Base-by-base conservation (phyloP, 2,113 vertebrate species). In the Menura novaehollandiae region DNA sequence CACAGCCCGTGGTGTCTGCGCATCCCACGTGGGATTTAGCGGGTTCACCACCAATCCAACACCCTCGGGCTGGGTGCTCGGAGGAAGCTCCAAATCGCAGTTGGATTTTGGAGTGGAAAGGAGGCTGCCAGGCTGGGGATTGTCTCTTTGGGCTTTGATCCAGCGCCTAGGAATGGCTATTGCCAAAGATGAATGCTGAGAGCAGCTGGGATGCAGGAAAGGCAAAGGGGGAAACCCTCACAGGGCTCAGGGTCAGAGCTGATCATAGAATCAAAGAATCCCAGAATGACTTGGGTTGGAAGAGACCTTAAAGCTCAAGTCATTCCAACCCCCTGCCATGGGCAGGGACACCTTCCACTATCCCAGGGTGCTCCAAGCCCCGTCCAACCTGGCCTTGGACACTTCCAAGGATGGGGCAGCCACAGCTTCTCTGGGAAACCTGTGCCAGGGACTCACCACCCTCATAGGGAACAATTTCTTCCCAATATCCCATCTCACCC, bases 391-490 rank as follows among this genome's bases (percentile, higher is more conserved):
- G 46, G 20, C 7, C 69, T 47, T 47, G 62, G 17, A 27, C 53
- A 35, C 16, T 60, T 1, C 13, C 71, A 89, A 24, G n/a, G 53
- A 59, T 82, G 46, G 44, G 24, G 7, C 30, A 68, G 71, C 20
- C 62, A 89, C 71, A 83, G n/a, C 71, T 68, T 32, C 62, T 75
- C 53, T 47, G 60, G 23, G 4, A 0, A 78, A 0, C 6, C 33
- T 87, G 6, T 39, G 10, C 19, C 28, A 55, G 39, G 27, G 12
- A 13, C 41, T 71, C 28, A 0, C 16, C n/a, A 47, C 20, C n/a
- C 17, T 60, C 62, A 8, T n/a, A 46, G 23, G 0, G 0, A 72
- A 3, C 0, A 72, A 67, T 74, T 74, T 2, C 28, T 53, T n/a
- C n/a, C 15, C 52, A 67, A 4, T 13, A 44, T 73, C 27, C 18